Evolutionary conservation across 2,888 invertebrate species (phyloP).

Genomic region (Microlaimidae sp.): DNA sequence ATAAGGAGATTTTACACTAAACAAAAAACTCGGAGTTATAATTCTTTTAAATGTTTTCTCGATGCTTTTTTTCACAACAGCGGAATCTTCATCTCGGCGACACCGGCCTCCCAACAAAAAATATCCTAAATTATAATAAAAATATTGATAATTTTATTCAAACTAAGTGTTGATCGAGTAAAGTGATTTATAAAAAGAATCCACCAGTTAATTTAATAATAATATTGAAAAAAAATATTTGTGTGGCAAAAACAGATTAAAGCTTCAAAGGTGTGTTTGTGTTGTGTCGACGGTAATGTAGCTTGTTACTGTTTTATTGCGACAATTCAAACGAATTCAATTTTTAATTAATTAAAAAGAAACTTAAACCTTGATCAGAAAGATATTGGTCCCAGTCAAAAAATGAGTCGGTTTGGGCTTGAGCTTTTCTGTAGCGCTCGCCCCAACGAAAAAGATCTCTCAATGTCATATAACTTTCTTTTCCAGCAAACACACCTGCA

Average conservation of each 20-base stretch:
- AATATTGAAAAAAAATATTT: too few species aligned
- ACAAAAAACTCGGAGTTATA: constrained; percentile 53
- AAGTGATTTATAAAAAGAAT: too few species aligned
- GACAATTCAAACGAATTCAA: too few species aligned
- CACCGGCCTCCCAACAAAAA: constrained; percentile 81
- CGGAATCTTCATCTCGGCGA: constrained; percentile 60
- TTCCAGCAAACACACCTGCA: constrained; percentile 74
- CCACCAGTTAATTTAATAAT: too few species aligned
- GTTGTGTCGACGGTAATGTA: too few species aligned
- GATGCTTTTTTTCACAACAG: constrained; percentile 56
- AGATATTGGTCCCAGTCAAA: constrained; percentile 52
- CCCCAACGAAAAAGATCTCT: constrained; percentile 91
- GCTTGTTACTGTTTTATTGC: too few species aligned
- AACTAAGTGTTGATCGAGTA: too few species aligned
- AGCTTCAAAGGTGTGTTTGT: too few species aligned
- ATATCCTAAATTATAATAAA: constrained; percentile 46
- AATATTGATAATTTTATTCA: not conserved
- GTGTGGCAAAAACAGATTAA: too few species aligned
- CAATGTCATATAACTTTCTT: constrained; percentile 74
- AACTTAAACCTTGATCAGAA: constrained; percentile 57
- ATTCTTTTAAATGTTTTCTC: constrained; percentile 53
- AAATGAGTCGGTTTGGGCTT: constrained; percentile 12
- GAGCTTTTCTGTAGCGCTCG: constrained; percentile 60
- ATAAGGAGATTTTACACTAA: constrained; percentile 39
- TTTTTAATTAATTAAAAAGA: not conserved